Base-by-base conservation (phyloP, 2,888 invertebrate genomes). In the Geotrupes spiniger region DNA sequence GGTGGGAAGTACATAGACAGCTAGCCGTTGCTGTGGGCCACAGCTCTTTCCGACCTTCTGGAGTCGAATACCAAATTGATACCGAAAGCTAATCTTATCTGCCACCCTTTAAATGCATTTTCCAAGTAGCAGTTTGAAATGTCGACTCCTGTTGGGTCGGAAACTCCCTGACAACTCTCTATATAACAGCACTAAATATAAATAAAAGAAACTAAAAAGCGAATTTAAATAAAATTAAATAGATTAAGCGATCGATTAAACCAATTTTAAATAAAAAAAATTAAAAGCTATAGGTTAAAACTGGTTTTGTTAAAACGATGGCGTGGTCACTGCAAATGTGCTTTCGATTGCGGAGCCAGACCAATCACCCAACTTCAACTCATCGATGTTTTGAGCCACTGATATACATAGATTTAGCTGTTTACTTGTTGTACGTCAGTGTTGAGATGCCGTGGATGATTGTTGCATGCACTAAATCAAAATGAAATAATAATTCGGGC, bases 11-110 rank as follows among this genome's bases (percentile, higher is more conserved):
- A 74, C 72, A 70, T 63, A 71, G 78, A 76, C 81, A 81, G 80
- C 79, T 79, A 79, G 80, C 81, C 81, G 82, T 81, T 82, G 80
- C 79, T 81, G 82, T 82, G 76, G 80, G 78, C 80, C 81, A 76
- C 76, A 74, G 66, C 70, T 64, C 66, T 65, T 66, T 72, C 68
- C 69, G 70, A 70, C 67, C 72, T 66, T 69, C 67, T 67, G 68
- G 72, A 73, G 73, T 71, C 73, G 72, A 70, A 69, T 50, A 54
- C 49, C 59, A 54, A 62, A 68, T 68, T 71, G 72, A 72, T 71
- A 70, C 70, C 64, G 58, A 54, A 60, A 44, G 60, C 4, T 21
- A 21, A n/a, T 62, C 61, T 59, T 51, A 48, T 12, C 25, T 16
- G 38, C n/a, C 36, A 49, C 14, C 25, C 10, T 45, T 45, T 25